Conservation (phyloP, 2,113 vertebrate species). For the Eulemur macaco region DNA sequence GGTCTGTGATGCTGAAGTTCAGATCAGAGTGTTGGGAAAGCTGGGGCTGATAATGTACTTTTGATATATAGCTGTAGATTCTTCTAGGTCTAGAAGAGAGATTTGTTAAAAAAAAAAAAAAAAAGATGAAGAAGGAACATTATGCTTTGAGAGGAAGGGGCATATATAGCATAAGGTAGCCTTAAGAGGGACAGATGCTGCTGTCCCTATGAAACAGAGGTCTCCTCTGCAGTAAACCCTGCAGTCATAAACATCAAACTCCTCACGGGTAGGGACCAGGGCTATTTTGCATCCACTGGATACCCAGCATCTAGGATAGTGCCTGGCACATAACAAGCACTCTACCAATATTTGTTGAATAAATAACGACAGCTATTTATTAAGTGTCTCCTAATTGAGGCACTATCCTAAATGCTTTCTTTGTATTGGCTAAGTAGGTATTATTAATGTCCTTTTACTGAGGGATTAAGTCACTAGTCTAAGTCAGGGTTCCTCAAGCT, state of each 20-base stretch:
- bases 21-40: not conserved
- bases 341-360: not conserved
- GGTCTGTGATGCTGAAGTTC: not conserved
- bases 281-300: not conserved
- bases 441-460: not conserved
- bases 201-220: not conserved
- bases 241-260: not conserved
- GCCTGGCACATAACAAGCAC: not conserved
- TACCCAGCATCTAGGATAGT: not conserved
- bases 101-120: not conserved
- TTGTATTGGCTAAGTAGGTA: not conserved
- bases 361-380: not conserved
- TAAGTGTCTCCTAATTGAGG: not conserved
- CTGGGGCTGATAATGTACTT: not conserved
- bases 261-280: not conserved
- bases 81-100: not conserved
- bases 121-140: not conserved
- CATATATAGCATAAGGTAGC: not conserved
- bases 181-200: not conserved
- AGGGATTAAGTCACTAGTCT: not conserved
- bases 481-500: not conserved
- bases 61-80: not conserved
- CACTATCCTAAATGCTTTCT: not conserved
- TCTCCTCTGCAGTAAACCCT: too few species aligned
- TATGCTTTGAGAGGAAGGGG: not conserved